A percentile compares a stretch with the other conserved stretches of the same genome.
These are phyloP conservation scores for Thermophis baileyi DNA, from an alignment of 2,113 vertebrate genomes.

Conservation along the genomic window DNA sequence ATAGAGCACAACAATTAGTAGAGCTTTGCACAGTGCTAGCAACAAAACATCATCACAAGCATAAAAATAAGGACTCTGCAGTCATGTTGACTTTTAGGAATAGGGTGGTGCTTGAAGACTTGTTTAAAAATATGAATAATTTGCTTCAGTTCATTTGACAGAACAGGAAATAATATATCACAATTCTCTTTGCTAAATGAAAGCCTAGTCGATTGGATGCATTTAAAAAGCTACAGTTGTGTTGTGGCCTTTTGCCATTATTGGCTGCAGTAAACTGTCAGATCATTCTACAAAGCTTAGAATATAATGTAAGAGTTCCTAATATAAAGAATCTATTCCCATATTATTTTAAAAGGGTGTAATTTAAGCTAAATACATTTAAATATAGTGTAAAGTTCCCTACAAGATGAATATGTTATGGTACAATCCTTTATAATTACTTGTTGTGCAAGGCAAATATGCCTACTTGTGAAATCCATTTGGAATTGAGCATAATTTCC, in stretches of 20 bases:
- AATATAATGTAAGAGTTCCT: background rate
- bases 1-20: background rate
- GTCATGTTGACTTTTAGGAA: background rate
- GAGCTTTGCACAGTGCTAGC: background rate
- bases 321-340: background rate
- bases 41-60: background rate
- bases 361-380: background rate
- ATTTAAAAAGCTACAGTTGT: background rate
- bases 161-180: background rate
- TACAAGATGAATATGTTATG: background rate
- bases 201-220: background rate
- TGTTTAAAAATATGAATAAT: background rate
- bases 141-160: background rate
- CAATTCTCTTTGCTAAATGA: background rate
- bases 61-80: background rate
- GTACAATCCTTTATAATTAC: background rate
- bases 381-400: background rate
- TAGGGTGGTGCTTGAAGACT: background rate
- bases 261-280: background rate
- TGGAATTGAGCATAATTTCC: background rate
- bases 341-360: background rate
- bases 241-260: background rate
- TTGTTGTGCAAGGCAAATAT: background rate
- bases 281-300: background rate
- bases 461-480: background rate